Evolutionary conservation across 2,888 invertebrate species (phyloP).

Genomic region (Cotesia congregata): DNA sequence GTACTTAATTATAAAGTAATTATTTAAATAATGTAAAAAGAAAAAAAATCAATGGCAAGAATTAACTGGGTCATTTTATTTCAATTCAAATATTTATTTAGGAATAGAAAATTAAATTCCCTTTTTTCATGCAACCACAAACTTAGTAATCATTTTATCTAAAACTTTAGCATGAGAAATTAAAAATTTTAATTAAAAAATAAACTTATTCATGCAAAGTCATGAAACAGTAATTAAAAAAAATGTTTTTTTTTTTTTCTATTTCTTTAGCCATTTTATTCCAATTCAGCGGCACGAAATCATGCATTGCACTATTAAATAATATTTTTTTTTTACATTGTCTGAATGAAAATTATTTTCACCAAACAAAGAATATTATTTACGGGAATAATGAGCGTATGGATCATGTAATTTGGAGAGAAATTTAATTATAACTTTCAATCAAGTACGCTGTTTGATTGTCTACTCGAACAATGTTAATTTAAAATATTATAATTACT

Average conservation of each 20-base stretch:
- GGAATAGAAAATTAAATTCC: background rate
- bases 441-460: too few species aligned
- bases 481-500: too few species aligned
- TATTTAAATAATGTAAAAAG: background rate
- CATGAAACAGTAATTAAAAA: too few species aligned
- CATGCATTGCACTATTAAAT: background rate
- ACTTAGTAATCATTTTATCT: background rate
- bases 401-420: too few species aligned
- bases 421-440: too few species aligned
- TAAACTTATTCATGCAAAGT: too few species aligned
- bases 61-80: background rate
- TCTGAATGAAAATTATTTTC: background rate
- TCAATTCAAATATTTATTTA: background rate
- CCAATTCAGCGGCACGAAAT: background rate
- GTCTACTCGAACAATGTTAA: too few species aligned
- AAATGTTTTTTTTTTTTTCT: too few species aligned
- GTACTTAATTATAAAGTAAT: background rate
- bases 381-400: too few species aligned
- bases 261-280: too few species aligned
- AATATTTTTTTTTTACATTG: background rate
- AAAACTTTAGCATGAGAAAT: background rate
- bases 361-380: too few species aligned
- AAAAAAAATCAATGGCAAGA: conserved; percentile 5
- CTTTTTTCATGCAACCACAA: background rate
- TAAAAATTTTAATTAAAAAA: background rate